Base-by-base conservation (phyloP, 1,140 invertebrate genomes). In the Lethocerus indicus region DNA sequence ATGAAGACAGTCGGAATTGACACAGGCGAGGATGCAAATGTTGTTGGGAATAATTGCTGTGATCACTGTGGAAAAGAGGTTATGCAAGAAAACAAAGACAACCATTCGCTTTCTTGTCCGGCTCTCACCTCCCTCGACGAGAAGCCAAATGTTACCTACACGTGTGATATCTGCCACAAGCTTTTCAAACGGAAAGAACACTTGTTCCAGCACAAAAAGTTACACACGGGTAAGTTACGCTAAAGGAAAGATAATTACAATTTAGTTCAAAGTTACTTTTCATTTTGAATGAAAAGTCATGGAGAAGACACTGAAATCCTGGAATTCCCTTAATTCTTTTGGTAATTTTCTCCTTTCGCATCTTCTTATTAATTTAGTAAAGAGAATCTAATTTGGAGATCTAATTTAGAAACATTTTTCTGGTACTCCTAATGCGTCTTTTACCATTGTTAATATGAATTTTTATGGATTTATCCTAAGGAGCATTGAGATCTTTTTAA, bases 111-210 rank as follows among this genome's bases (percentile, higher is more conserved):
- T 20, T 37, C 35, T 16, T 54, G 53, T 44, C 25, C n/a, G 16
- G 16, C 21, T n/a, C 2, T 37, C 2, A 20, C 21, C 21, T 2
- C 24, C 1, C 12, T 20, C 36, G 29, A 51, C 32, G 32, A 48
- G 36, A 23, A 46, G 26, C 27, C 44, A 5, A 50, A 18, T 21
- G 44, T 28, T 28, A 45, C 49, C 14, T 53, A 37, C 14, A 44
- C 35, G 39, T 76, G 74, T 56, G 73, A 76, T 37, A 62, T 72
- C 25, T 76, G 74, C 56, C 63, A 61, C 2, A 75, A 76, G 51
- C 67, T 64, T 2, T 76, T 76, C 49, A 75, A 74, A 59, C 59
- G 74, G 50, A 71, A 72, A 64, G 74, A 76, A 56, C 74, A 77
- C 56, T 58, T 76, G 5, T 74, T 74, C 53, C 75, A 75, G 28